Evolutionary conservation across 2,113 vertebrate species (phyloP), one percentile per base, ranked within the genome.

Genomic region (Epinephelus moara): DNA sequence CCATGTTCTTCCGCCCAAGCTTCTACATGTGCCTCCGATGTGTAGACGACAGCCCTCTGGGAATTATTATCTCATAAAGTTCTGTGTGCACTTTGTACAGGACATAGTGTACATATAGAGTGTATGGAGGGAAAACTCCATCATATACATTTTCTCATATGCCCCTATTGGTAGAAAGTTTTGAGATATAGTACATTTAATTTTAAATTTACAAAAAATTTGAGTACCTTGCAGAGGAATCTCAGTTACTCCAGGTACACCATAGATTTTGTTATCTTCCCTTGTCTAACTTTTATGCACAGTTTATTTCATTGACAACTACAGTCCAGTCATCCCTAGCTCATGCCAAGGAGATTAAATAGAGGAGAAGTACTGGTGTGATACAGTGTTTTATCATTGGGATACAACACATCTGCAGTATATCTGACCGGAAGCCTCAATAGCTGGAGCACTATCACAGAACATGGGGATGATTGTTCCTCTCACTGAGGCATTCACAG

Each of bases 1-100:
- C 21, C 30, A 4, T 78, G 69, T 82, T 76, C 67, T 81, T 69
- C 76, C 30, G 21, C 30, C 80, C 71, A 61, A 60, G 42, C 56
- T 14, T 75, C 47, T 55, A 17, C 63, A 17, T 27, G 75, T 23
- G 59, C 70, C 33, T 75, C 64, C 1, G 17, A 56, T 67, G 23
- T 27, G 50, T 18, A 55, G 52, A 68, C 6, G 6, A 53, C 62
- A 5, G 53, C 75, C 52, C 42, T 74, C 18, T 42, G 49, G 19
- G 42, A 61, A 61, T 45, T 53, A 33, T 30, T 37, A 50, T 57
- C 45, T 60, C 33, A 78, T 49, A 52, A 67, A 71, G 25, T 50
- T 4, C 9, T 17, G 23, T 23, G 49, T 47, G 49, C 42, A 62
- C 2, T 52, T 62, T 42, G 27, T 56, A 47, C 53, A 15, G 59